Evolutionary conservation across 2,797 vertebrate species (phyloP), one percentile per base, ranked within the genome.

Genomic region (Chelonia mydas): DNA sequence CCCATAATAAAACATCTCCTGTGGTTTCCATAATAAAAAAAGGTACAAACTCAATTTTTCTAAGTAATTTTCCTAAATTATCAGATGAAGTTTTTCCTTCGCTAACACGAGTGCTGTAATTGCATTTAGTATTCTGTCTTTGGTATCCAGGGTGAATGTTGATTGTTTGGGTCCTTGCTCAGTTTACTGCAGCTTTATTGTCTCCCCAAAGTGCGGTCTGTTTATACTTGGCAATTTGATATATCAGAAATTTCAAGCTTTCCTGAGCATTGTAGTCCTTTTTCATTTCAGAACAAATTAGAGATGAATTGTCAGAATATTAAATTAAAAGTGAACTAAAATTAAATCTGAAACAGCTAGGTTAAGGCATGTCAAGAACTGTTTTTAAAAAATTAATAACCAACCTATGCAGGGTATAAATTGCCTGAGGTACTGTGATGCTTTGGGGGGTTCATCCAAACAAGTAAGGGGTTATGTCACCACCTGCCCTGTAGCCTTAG

Each of bases 161-260:
- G 87, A 83, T 90, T 87, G 82, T 90, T 6, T 3, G 1, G 45
- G 6, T 82, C 94, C 87, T 95, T 79, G 55, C 55, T 84, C 90
- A 94, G 76, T 0, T 77, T 81, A 92, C 92, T 89, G 51, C 37
- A 90, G 57, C 90, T 92, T 89, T 90, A 81, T 82, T 81, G 54
- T 95, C 88, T 95, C 72, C 68, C 77, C 86, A 90, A 96, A 96
- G 92, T 96, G 81, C 83, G 90, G 83, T 94, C 93, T 81, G 81
- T 83, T 94, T 93, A 90, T 0, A 1, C 84, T 86, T 45, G 77
- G 41, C 49, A 50, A 19, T 50, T 21, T 91, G 61, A 90, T 88
- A 85, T 90, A 85, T 49, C 91, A 78, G 90, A 87, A 90, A 49
- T 61, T 45, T 86, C 76, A 92, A 61, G 68, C 89, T 92, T 81